phyloP scores from a whole-genome alignment of 2,888 invertebrate species.

The Eristalis pertinax region DNA sequence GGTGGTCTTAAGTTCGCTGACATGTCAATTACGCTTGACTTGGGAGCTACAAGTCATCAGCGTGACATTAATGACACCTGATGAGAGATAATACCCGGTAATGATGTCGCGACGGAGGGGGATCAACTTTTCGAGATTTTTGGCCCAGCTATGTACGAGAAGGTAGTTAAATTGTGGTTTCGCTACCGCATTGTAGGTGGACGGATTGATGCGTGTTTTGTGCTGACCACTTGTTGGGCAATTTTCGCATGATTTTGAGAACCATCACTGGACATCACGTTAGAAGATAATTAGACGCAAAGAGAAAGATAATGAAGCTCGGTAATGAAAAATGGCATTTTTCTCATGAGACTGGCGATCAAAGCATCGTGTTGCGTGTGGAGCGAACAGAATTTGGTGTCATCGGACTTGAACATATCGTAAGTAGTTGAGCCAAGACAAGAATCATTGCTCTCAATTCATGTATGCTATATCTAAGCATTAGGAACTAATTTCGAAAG shows the following conservation, averaged over 20 bases:
- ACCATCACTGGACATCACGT: background rate
- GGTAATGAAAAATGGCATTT: background rate
- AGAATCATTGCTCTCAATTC: background rate
- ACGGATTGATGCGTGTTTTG: background rate
- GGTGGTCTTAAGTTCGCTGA: constrained; percentile 5
- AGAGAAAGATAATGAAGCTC: background rate
- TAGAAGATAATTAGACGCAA: background rate
- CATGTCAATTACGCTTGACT: constrained; percentile 2
- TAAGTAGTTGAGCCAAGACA: background rate
- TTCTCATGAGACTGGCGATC: background rate
- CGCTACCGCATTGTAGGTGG: background rate
- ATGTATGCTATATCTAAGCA: background rate
- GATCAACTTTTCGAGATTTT: background rate
- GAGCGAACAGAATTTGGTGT: background rate
- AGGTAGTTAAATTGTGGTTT: background rate
- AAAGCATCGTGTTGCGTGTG: background rate
- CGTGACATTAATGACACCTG: constrained; percentile 12
- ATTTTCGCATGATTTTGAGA: background rate
- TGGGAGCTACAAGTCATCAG: constrained; percentile 26
- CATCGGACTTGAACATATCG: background rate
- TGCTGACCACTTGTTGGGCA: background rate
- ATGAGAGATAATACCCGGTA: constrained; percentile 18
- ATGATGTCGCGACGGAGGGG: constrained; percentile 10
- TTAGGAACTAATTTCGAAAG: too few species aligned
- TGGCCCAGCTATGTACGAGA: background rate